Conservation (phyloP, 2,888 invertebrate genomes). For the Carterocephalus palaemon region DNA sequence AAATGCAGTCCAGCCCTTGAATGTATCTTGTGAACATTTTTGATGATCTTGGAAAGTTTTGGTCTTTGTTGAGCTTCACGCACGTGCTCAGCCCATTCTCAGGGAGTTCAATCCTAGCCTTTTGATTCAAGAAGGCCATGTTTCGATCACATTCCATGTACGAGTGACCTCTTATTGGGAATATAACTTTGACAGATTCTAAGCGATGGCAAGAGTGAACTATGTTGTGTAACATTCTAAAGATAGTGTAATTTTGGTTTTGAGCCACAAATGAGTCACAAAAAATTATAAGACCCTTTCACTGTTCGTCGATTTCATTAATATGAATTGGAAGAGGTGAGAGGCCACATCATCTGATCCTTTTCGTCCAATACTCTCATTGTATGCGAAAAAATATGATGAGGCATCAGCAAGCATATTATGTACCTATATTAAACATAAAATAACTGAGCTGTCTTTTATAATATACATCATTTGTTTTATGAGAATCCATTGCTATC, state of each 20-base stretch:
- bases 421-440: constrained; percentile 9
- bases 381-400: constrained; percentile 34
- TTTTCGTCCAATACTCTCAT: constrained; percentile 33
- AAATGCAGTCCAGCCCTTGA: constrained; percentile 25
- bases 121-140: constrained; percentile 18
- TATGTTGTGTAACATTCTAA: constrained; percentile 34
- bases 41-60: constrained; percentile 18
- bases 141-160: constrained; percentile 12
- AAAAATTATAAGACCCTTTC: constrained; percentile 31
- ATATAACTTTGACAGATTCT: constrained; percentile 32
- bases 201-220: constrained; percentile 29
- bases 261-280: constrained; percentile 37
- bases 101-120: constrained; percentile 23
- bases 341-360: constrained; percentile 35
- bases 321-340: constrained; percentile 22
- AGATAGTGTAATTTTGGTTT: constrained; percentile 38
- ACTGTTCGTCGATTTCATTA: constrained; percentile 27
- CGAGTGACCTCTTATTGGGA: constrained; percentile 34
- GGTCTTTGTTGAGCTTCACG: constrained; percentile 19
- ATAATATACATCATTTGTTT: constrained; percentile 1
- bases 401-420: constrained; percentile 29
- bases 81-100: constrained; percentile 21
- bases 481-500: constrained; percentile 1
- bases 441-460: constrained; percentile 20
- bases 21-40: constrained; percentile 19